These are phyloP conservation scores for Baronia brevicornis DNA, from an alignment of 2,888 invertebrate species.

Conservation along the genomic window DNA sequence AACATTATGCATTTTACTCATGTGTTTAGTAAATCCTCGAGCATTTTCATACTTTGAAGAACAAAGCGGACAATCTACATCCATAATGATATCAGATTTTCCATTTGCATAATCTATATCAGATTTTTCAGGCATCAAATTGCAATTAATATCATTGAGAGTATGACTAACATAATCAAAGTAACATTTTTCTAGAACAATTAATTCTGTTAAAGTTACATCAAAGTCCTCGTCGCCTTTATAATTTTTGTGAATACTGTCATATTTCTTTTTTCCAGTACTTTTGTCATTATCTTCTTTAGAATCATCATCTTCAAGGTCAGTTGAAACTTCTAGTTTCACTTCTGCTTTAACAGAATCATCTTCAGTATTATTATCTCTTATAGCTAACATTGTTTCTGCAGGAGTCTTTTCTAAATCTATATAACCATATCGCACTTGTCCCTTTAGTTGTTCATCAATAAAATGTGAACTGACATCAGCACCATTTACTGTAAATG, in stretches of 20 bases:
- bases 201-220: conserved; percentile 56
- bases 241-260: conserved; percentile 31
- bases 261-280: conserved; percentile 21
- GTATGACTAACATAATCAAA: conserved; percentile 49
- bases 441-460: conserved; percentile 43
- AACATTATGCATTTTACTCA: conserved; percentile 53
- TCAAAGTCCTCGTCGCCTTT: conserved; percentile 64
- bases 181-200: conserved; percentile 58
- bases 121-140: conserved; percentile 40
- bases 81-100: conserved; percentile 29
- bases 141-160: conserved; percentile 38
- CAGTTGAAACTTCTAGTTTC: conserved; percentile 33
- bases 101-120: conserved; percentile 41
- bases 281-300: conserved; percentile 18
- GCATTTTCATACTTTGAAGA: conserved; percentile 34
- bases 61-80: conserved; percentile 49
- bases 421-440: conserved; percentile 46
- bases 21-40: conserved; percentile 39
- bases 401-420: conserved; percentile 36
- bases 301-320: conserved; percentile 24
- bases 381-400: too few relatives aligned
- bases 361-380: conserved; percentile 11
- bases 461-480: conserved; percentile 55
- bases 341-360: conserved; percentile 30
- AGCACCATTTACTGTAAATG: conserved; percentile 54